Percentiles rank a stretch among this genome's conserved stretches.
phyloP scores from a whole-genome alignment of 1,140 invertebrate genomes.

The Asbolus verrucosus region DNA sequence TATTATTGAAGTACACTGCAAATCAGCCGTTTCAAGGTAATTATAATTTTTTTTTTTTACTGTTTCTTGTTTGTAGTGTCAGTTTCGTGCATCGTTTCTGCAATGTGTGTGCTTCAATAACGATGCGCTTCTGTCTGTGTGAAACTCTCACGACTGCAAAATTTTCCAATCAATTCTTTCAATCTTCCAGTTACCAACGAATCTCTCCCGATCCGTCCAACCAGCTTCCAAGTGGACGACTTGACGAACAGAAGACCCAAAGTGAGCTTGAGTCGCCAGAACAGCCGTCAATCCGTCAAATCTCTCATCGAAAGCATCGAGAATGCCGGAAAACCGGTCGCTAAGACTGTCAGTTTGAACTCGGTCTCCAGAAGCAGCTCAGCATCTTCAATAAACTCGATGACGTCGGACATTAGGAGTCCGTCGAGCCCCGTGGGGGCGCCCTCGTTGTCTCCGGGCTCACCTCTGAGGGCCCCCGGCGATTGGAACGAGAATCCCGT shows the following conservation, averaged over 20 bases:
- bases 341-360: conserved; percentile 73
- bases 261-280: conserved; percentile 74
- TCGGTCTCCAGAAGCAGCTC: conserved; percentile 69
- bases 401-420: conserved; percentile 64
- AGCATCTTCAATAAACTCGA: conserved; percentile 69
- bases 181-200: conserved; percentile 53
- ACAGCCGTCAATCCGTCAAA: conserved; percentile 87
- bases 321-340: conserved; percentile 86
- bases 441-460: conserved; percentile 53
- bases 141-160: no score
- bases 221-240: conserved; percentile 65
- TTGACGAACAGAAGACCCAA: conserved; percentile 71
- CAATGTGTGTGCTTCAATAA: conserved; percentile 19
- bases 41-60: background rate
- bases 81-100: background rate
- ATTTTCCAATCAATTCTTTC: no score
- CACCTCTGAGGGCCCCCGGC: conserved; percentile 55
- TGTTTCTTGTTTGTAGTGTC: background rate
- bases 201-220: conserved; percentile 51
- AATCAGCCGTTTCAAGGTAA: background rate
- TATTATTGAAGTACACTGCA: conserved; percentile 20
- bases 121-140: conserved; percentile 20
- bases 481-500: conserved; percentile 33
- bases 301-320: conserved; percentile 92
- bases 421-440: conserved; percentile 56